Evolutionary conservation across 30 jellyfish, hydroid and myxozoan genomes (phyloP), one percentile per base, ranked within the genome.

Genomic region (Pelagia noctiluca): DNA sequence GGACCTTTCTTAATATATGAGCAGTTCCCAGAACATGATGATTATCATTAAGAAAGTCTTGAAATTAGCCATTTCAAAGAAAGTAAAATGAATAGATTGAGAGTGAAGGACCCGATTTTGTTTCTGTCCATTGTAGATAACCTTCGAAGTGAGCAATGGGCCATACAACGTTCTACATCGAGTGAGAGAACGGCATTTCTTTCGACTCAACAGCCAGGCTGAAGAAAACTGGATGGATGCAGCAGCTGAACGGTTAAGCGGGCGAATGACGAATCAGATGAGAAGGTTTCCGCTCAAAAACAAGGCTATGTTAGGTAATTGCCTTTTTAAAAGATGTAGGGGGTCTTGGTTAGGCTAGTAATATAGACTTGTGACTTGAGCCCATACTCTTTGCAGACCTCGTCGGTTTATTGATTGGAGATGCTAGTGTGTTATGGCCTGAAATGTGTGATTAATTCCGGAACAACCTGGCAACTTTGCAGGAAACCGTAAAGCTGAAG

Each of bases 151-250:
- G 38, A 89, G 95, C 60, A n/a, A 5, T 2, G 97, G 97, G 8
- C 89, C 97, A 8, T 89, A 67, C 82, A 86, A 82, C 37, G 50
- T 89, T 63, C 60, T 82, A n/a, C 97, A 89, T 33, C 57, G 29
- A 4, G 31, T 78, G 30, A 28, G 80, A n/a, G 83, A 84, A 64
- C 65, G 95, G 33, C 83, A 78, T 66, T 28, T 37, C 22, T 78
- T 87, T 5, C 33, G 21, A 32, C 62, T 89, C 64, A 60, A 65
- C 46, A 71, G 84, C 48, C 38, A 71, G 54, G 4, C 78, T 21
- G 87, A 35, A 13, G 72, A 79, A 18, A 87, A 69, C 10, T 88
- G 96, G 96, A 0, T 48, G 16, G 96, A 78, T 19, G 50, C 19
- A 18, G 88, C 83, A 42, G 71, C 54, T 19, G 34, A 74, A 37